phyloP scores from a whole-genome alignment of 2,888 invertebrate species.

The Thyatira batis region DNA sequence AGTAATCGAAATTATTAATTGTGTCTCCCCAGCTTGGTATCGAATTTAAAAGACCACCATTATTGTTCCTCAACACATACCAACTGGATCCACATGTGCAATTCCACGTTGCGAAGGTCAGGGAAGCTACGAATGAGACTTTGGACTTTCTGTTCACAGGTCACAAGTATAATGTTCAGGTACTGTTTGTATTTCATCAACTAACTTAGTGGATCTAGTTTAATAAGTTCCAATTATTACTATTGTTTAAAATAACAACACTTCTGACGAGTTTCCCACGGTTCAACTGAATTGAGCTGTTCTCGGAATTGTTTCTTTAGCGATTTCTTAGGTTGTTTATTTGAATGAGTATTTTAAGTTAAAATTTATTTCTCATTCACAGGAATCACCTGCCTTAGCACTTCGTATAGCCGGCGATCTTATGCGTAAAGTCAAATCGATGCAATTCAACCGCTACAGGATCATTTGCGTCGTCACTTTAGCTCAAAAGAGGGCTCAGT shows the following conservation, averaged over 20 bases:
- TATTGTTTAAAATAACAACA: neutral
- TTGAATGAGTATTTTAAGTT: neutral
- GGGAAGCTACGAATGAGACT: conserved; percentile 32
- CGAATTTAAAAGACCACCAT: conserved; percentile 63
- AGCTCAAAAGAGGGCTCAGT: conserved; percentile 63
- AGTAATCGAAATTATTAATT: neutral
- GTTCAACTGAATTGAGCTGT: too few species aligned
- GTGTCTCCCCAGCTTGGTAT: conserved; percentile 45
- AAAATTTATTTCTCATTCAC: neutral
- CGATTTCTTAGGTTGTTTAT: neutral
- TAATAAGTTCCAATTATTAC: neutral
- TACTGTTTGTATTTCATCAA: conserved; percentile 16
- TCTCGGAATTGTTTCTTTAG: too few species aligned
- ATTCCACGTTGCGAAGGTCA: conserved; percentile 44
- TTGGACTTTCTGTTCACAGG: conserved; percentile 53
- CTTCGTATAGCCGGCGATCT: conserved; percentile 54
- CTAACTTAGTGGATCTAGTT: neutral
- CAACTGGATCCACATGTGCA: conserved; percentile 49
- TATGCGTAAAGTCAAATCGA: conserved; percentile 53
- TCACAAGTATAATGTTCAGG: conserved; percentile 62
- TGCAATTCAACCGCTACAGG: conserved; percentile 62
- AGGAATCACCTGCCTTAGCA: conserved; percentile 50
- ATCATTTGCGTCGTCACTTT: conserved; percentile 59
- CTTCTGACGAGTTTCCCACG: too few species aligned
- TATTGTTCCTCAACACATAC: conserved; percentile 57